These are phyloP conservation scores for Neolamprologus caudopunctatus DNA, from an alignment of 2,113 vertebrate species.

Conservation along the genomic window DNA sequence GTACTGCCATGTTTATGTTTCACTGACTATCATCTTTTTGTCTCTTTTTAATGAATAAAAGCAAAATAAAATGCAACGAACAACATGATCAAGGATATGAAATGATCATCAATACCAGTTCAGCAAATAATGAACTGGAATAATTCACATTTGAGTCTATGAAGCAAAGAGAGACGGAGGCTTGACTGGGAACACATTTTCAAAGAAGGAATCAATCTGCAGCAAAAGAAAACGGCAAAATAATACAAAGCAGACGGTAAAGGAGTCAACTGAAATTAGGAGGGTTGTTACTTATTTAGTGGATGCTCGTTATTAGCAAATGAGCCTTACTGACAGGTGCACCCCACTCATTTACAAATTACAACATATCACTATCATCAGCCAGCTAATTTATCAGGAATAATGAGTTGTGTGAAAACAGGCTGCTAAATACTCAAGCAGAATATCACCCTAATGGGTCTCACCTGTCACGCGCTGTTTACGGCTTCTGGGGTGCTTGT, in stretches of 20 bases:
- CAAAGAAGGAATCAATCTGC: conserved; percentile 62
- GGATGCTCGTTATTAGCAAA: conserved; percentile 61
- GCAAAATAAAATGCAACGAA: neutral
- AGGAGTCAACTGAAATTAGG: conserved; percentile 57
- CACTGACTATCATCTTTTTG: neutral
- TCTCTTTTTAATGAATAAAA: neutral
- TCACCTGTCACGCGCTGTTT: conserved; percentile 2
- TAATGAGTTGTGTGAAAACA: conserved; percentile 66
- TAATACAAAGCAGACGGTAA: conserved; percentile 46
- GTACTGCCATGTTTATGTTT: neutral
- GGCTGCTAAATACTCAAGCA: conserved; percentile 51
- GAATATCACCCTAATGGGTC: conserved; percentile 45
- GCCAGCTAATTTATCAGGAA: conserved; percentile 65
- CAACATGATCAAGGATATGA: neutral
- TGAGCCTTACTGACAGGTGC: conserved; percentile 66
- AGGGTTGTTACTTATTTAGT: conserved; percentile 64
- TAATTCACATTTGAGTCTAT: neutral
- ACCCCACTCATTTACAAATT: conserved; percentile 63
- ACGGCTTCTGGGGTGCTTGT: neutral
- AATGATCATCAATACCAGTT: neutral
- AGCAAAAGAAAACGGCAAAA: conserved; percentile 64
- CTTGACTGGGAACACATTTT: conserved; percentile 15
- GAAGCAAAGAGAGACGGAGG: neutral
- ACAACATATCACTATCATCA: conserved; percentile 69
- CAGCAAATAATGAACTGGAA: neutral